phyloP scores from a whole-genome alignment of 2,888 invertebrate genomes.

The Hipparchia semele region DNA sequence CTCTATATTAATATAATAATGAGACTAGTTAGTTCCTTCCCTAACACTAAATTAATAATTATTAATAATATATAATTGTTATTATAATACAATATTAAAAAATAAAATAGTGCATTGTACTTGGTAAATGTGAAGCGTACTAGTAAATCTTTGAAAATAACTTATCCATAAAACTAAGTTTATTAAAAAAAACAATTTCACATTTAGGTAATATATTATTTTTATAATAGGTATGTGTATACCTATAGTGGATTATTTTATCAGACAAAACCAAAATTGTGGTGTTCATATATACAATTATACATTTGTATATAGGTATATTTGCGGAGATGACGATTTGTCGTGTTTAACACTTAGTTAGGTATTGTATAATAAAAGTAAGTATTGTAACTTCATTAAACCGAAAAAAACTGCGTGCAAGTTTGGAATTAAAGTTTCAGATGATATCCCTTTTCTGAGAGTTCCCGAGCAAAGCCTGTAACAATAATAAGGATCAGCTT shows the following conservation, averaged over 20 bases:
- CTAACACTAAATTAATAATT: constrained; percentile 69
- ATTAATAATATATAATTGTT: constrained; percentile 40
- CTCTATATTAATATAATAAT: constrained; percentile 73
- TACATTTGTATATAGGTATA: neutral
- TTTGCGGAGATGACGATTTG: constrained; percentile 3
- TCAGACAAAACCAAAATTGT: constrained; percentile 11
- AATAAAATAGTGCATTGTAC: constrained; percentile 73
- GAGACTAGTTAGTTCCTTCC: constrained; percentile 81
- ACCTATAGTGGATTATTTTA: constrained; percentile 32
- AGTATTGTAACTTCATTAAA: constrained; percentile 37
- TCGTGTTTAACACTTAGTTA: constrained; percentile 36
- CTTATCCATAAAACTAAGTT: constrained; percentile 35
- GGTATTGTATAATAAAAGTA: constrained; percentile 5
- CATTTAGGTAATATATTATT: constrained; percentile 4
- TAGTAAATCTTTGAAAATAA: constrained; percentile 62
- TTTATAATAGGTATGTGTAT: neutral
- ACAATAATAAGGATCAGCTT: constrained; percentile 41
- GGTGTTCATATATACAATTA: neutral
- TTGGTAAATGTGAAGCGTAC: constrained; percentile 77
- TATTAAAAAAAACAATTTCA: constrained; percentile 15
- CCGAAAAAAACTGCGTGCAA: constrained; percentile 17
- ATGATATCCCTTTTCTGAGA: constrained; percentile 74
- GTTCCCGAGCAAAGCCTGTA: constrained; percentile 75
- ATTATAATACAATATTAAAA: constrained; percentile 39
- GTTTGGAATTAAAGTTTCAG: constrained; percentile 38